Base-by-base conservation (phyloP, 2,113 vertebrate species). In the Athene cunicularia region DNA sequence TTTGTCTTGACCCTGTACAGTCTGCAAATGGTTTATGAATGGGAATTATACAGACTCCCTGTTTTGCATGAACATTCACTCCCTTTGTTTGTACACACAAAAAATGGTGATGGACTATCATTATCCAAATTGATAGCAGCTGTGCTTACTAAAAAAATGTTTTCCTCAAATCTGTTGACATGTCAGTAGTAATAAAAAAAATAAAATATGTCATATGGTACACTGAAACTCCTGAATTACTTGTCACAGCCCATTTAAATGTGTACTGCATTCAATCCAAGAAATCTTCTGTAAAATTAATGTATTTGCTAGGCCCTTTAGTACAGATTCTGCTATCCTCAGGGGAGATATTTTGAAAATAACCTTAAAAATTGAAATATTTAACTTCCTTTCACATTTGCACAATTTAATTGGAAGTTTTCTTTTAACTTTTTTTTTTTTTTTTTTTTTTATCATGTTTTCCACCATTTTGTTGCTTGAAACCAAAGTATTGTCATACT, bases 91-190 rank as follows among this genome's bases (percentile, higher is more conserved):
- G 89, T 86, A 83, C 64, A 92, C 72, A 96, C 87, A 94, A 97
- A 95, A 97, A 98, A 96, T 97, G 90, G 95, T 97, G 97, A 97
- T 79, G 96, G 98, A 97, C 97, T 98, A 92, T 98, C 97, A 98
- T 98, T 98, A 98, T 82, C 96, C 95, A 98, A 98, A 98, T 98
- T 98, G 97, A 96, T 96, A 98, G 96, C 98, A 98, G 98, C 98
- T 98, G 98, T 98, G 98, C 98, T 97, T 97, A 97, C 95, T 97
- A 94, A 97, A 97, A 97, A 97, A 97, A 88, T 80, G 39, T 83
- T 96, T 97, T 95, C 84, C 81, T 97, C 90, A 92, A 97, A 96
- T 98, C 79, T 98, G 97, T 97, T 97, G 95, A 95, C 95, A 97
- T 96, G 98, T 92, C 92, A 91, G 86, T 93, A 71, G 84, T 81